These are phyloP conservation scores for Drosophila orosa DNA, from an alignment of 1,140 invertebrate species.

Conservation along the genomic window DNA sequence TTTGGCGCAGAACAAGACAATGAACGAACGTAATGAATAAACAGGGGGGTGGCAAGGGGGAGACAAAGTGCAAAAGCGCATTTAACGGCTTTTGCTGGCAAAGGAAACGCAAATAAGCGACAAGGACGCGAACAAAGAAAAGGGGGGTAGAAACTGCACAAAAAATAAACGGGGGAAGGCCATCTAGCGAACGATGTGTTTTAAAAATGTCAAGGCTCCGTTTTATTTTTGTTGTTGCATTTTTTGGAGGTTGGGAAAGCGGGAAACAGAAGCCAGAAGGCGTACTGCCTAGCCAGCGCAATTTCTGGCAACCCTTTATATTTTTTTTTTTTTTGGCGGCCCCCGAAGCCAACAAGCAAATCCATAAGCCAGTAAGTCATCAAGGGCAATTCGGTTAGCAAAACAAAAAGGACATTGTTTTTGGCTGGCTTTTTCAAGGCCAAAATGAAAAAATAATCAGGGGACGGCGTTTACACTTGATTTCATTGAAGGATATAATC, in stretches of 20 bases:
- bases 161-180: constrained; percentile 19
- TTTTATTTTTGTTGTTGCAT: constrained; percentile 1
- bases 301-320: constrained; percentile 43
- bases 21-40: constrained; percentile 53
- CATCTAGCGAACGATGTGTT: constrained; percentile 46
- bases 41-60: background rate
- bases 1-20: constrained; percentile 64
- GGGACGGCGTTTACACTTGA: constrained; percentile 7
- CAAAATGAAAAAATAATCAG: constrained; percentile 13
- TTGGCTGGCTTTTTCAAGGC: constrained; percentile 6
- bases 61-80: constrained; percentile 57
- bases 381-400: constrained; percentile 57
- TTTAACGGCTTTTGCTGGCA: constrained; percentile 52
- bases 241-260: background rate
- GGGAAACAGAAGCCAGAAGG: background rate
- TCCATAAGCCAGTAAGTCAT: constrained; percentile 51
- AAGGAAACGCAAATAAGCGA: constrained; percentile 61
- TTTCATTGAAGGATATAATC: constrained; percentile 4
- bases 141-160: constrained; percentile 8
- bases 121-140: constrained; percentile 65
- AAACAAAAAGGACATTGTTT: constrained; percentile 47
- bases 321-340: too few species aligned
- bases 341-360: constrained; percentile 34
- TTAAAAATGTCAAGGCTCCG: constrained; percentile 73
- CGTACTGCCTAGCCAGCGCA: constrained; percentile 11